phyloP scores from a whole-genome alignment of 1,140 invertebrate species.

The Popillia japonica region DNA sequence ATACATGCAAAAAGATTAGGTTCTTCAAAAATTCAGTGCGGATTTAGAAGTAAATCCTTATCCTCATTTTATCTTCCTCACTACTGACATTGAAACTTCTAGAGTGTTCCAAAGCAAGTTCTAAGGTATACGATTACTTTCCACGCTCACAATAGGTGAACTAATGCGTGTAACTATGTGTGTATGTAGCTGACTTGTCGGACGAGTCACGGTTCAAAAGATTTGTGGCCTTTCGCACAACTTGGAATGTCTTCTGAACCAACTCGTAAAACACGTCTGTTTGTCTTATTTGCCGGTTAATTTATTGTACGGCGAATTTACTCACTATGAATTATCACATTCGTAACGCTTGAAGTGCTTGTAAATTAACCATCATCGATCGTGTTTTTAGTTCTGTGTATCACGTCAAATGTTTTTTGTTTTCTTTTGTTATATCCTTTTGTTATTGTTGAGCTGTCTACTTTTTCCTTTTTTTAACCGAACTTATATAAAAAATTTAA shows the following conservation, averaged over 20 bases:
- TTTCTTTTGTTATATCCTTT: background rate
- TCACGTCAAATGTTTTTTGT: background rate
- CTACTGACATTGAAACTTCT: too few species aligned
- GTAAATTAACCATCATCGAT: conserved; percentile 6
- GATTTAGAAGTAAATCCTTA: too few species aligned
- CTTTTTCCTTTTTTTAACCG: background rate
- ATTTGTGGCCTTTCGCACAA: conserved; percentile 27
- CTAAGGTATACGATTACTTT: too few species aligned
- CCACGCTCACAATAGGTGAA: background rate
- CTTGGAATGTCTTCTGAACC: conserved; percentile 18
- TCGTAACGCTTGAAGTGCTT: conserved; percentile 5
- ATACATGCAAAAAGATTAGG: too few species aligned
- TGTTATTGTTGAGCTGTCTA: background rate
- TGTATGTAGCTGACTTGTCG: background rate
- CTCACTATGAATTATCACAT: conserved; percentile 21
- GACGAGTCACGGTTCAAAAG: conserved; percentile 31
- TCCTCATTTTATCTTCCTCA: too few species aligned
- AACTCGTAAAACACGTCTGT: conserved; percentile 8
- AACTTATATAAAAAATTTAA: background rate
- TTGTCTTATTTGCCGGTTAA: conserved; percentile 20
- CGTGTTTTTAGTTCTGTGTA: background rate
- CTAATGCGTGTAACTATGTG: background rate
- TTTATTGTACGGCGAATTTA: conserved; percentile 17
- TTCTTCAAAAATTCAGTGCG: too few species aligned
- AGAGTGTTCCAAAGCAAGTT: too few species aligned